phyloP scores from a whole-genome alignment of 2,113 vertebrate species.

The Strix uralensis region DNA sequence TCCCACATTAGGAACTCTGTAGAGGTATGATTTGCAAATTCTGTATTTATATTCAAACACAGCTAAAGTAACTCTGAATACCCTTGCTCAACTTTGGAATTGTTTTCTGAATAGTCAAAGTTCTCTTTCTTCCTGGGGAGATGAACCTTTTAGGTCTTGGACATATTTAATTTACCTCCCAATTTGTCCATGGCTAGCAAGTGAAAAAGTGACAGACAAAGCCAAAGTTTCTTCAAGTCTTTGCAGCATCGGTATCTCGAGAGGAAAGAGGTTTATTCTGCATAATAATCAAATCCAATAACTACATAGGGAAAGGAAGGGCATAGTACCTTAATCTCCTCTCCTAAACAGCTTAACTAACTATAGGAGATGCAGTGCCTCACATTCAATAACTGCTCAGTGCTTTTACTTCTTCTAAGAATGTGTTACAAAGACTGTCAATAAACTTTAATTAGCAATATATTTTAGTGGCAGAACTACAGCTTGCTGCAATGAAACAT shows the following conservation, averaged over 20 bases:
- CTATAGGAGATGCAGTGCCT: not conserved
- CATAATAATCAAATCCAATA: not conserved
- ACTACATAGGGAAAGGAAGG: not conserved
- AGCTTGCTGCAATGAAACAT: slow-evolving; percentile 39
- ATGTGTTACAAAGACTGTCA: slow-evolving; percentile 68
- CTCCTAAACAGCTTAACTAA: slow-evolving; percentile 44
- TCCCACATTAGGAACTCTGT: not conserved
- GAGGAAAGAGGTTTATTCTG: not conserved
- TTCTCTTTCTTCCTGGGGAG: not conserved
- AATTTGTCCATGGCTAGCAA: not conserved
- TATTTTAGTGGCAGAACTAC: slow-evolving; percentile 56
- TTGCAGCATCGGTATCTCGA: not conserved
- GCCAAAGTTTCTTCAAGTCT: not conserved
- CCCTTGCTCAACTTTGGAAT: not conserved
- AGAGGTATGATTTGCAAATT: not conserved
- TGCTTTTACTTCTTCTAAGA: slow-evolving; percentile 64
- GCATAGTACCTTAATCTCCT: slow-evolving; percentile 30
- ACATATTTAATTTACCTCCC: not conserved
- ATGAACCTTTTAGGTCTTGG: not conserved
- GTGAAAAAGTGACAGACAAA: not conserved
- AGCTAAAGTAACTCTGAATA: not conserved
- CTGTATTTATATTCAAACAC: not conserved
- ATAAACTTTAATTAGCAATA: slow-evolving; percentile 74
- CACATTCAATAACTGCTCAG: slow-evolving; percentile 59
- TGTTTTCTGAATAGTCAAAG: not conserved